phyloP scores from a whole-genome alignment of 1,140 invertebrate species.

The Drosophila willistoni region DNA sequence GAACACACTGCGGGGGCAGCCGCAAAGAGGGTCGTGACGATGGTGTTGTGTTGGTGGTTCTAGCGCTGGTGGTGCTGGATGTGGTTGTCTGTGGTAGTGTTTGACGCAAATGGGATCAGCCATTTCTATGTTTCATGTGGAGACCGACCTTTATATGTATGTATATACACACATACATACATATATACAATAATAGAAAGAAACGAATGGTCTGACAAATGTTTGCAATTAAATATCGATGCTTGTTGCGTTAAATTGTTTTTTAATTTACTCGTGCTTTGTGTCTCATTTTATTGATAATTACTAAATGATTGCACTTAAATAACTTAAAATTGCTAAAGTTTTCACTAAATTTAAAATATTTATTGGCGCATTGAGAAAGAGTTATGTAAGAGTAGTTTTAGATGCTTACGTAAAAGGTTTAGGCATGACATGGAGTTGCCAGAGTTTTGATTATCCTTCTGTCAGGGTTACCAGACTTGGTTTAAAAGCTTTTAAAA shows the following conservation, averaged over 20 bases:
- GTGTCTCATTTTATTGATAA: not conserved
- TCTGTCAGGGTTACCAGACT: no score
- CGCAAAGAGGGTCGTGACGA: not conserved
- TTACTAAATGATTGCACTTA: not conserved
- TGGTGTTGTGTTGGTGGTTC: constrained; percentile 16
- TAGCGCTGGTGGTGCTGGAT: constrained; percentile 17
- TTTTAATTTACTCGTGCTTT: not conserved
- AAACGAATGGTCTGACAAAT: constrained; percentile 6
- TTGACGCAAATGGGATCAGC: constrained; percentile 54
- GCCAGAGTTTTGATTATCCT: no score
- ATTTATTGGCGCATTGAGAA: no score
- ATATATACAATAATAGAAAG: not conserved
- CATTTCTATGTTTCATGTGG: constrained; percentile 14
- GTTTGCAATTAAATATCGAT: constrained; percentile 8
- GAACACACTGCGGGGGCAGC: not conserved
- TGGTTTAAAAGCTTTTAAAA: no score
- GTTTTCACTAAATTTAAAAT: no score
- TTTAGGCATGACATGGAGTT: no score
- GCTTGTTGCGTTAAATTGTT: not conserved
- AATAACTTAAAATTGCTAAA: not conserved
- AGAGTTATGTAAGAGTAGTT: no score
- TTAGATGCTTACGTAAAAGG: no score
- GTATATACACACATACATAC: not conserved
- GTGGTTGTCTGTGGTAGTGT: not conserved
- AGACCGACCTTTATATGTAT: not conserved